These are phyloP conservation scores for Drosophila diplacantha DNA, from an alignment of 2,888 invertebrate genomes.

Conservation along the genomic window DNA sequence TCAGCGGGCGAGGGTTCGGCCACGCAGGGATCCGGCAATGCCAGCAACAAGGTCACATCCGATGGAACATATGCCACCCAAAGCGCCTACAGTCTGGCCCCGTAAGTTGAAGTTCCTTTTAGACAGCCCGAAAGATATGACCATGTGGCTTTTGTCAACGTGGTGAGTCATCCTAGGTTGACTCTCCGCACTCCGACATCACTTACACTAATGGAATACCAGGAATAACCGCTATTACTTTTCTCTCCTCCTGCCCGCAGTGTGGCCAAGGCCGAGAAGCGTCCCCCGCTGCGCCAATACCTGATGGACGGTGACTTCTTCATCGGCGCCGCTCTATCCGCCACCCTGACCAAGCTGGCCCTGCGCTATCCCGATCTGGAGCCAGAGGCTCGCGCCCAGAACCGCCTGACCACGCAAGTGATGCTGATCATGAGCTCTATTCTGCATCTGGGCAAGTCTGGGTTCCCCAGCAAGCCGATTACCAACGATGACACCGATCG, in stretches of 20 bases:
- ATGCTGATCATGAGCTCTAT: constrained; percentile 93
- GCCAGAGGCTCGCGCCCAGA: constrained; percentile 77
- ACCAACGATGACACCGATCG: constrained; percentile 98
- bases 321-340: constrained; percentile 93
- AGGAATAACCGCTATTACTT: neutral
- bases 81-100: constrained; percentile 93
- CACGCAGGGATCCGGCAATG: constrained; percentile 41
- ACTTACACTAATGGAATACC: neutral
- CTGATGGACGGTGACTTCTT: constrained; percentile 97
- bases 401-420: constrained; percentile 86
- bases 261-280: constrained; percentile 82
- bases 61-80: constrained; percentile 99
- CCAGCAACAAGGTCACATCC: constrained; percentile 87
- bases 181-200: neutral
- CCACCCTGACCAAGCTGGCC: constrained; percentile 93
- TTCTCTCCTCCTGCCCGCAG: constrained; percentile 59
- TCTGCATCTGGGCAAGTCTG: constrained; percentile 90
- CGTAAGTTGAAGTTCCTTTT: constrained; percentile 79
- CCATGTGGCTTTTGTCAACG: neutral
- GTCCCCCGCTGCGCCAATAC: constrained; percentile 90
- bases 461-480: constrained; percentile 85
- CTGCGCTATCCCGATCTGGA: constrained; percentile 82
- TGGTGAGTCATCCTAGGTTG: neutral
- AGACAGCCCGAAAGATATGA: neutral
- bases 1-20: constrained; percentile 12